Percentiles rank a stretch among this genome's conserved stretches.
These are phyloP conservation scores for Cygnus olor DNA, from an alignment of 2,797 vertebrate species.

Conservation along the genomic window DNA sequence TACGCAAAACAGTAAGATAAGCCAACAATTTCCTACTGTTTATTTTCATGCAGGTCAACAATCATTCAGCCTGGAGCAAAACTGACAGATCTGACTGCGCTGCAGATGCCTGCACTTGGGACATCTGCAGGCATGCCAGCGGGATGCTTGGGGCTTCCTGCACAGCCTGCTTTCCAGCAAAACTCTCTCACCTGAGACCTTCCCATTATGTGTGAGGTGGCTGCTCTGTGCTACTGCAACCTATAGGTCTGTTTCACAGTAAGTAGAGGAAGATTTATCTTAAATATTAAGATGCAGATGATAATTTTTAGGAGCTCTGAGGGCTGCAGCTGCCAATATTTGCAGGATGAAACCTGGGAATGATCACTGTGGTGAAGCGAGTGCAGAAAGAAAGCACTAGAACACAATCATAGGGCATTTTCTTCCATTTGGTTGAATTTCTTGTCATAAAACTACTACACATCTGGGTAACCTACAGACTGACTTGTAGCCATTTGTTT, in stretches of 20 bases:
- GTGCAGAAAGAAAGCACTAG: neutral
- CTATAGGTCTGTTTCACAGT: neutral
- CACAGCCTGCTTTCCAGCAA: neutral
- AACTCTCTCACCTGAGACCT: neutral
- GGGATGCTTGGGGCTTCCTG: neutral
- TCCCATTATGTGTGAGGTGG: neutral
- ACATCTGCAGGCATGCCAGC: neutral
- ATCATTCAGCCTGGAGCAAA: slow-evolving; percentile 14
- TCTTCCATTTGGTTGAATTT: neutral
- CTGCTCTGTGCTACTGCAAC: neutral
- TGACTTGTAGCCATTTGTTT: neutral
- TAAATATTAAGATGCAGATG: neutral
- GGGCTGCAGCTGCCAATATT: neutral
- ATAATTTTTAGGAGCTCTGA: neutral
- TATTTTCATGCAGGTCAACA: slow-evolving; percentile 24
- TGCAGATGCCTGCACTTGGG: neutral
- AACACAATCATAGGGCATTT: neutral
- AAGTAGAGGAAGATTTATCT: neutral
- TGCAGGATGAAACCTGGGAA: neutral
- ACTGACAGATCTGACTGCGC: neutral
- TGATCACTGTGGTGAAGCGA: neutral
- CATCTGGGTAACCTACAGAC: neutral
- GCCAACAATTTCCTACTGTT: neutral
- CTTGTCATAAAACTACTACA: neutral
- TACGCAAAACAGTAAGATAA: slow-evolving; percentile 4